Base-by-base conservation (phyloP, 2,113 vertebrate species). In the Nesoenas mayeri region DNA sequence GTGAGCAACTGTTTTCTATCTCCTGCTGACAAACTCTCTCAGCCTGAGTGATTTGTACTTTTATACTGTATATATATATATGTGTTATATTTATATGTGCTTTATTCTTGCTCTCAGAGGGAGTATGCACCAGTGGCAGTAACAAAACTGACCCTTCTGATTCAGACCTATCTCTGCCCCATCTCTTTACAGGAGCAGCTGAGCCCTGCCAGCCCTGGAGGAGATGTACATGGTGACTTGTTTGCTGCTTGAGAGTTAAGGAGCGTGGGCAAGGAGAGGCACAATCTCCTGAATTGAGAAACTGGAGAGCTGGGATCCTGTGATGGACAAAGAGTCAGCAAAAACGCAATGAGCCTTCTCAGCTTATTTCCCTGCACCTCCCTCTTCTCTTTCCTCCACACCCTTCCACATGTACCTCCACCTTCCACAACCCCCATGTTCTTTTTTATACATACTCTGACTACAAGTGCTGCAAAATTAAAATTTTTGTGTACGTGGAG, bases 41-140 rank as follows among this genome's bases (percentile, higher is more conserved):
- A 75, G 75, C 17, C 47, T 14, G 10, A 70, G 44, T 48, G 42
- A 66, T 79, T 65, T 51, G 56, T 56, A n/a, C 36, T 86, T 85
- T 47, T 28, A 42, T 50, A 64, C 42, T n/a, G 18, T 29, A 19
- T 28, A 32, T 48, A 32, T 48, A 5, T 9, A 10, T 31, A 28
- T 34, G n/a, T 9, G 8, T 8, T 1, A 1, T 50, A 9, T 61
- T 18, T 24, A 7, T 38, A 26, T 2, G 3, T 89, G 47, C 8
- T 88, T 82, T 79, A 48, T 57, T 34, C 47, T 77, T 10, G 6
- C 24, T 38, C 32, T 62, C 18, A 44, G 38, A 40, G 26, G 16
- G n/a, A 62, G 4, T 12, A 16, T 51, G 72, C 10, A 13, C 71
- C 40, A 69, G 78, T 0, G 0, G 38, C 51, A 62, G 36, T 5